These are phyloP conservation scores for Petrolisthes manimaculis DNA, from an alignment of 2,888 invertebrate species.

Conservation along the genomic window DNA sequence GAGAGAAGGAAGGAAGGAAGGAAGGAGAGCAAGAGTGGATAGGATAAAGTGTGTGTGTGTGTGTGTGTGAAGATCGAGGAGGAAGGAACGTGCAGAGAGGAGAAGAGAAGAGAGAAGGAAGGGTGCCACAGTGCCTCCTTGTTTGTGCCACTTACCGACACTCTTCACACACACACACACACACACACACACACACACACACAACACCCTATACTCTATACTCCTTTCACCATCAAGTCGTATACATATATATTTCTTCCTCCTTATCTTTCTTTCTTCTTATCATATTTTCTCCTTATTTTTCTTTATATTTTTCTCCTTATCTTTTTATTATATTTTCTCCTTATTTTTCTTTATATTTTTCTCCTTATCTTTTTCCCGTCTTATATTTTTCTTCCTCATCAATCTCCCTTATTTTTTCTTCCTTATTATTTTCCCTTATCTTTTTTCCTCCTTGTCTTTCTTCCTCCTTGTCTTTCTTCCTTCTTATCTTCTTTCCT, in stretches of 20 bases:
- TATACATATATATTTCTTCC: background rate
- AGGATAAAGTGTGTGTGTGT: too few relatives aligned
- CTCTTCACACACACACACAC: background rate
- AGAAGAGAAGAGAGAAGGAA: background rate
- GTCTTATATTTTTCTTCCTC: background rate
- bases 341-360: background rate
- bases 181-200: background rate
- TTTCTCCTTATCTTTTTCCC: background rate
- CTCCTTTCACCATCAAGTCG: background rate
- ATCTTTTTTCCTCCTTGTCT: background rate
- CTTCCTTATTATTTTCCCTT: background rate
- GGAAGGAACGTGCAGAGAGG: background rate
- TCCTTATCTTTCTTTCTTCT: background rate
- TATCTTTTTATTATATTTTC: background rate
- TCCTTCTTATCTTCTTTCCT: background rate
- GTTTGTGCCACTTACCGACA: background rate
- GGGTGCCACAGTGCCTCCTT: background rate
- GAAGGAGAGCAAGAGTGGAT: background rate
- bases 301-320: background rate
- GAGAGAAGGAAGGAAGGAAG: background rate
- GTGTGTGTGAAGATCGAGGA: too few relatives aligned
- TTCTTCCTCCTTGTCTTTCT: background rate
- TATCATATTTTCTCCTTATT: background rate
- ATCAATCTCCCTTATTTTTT: background rate
- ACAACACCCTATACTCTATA: too few relatives aligned